Percentiles rank a stretch among this genome's conserved stretches.
phyloP scores from a whole-genome alignment of 1,140 invertebrate species.

The Pemphigus obesinymphae region DNA sequence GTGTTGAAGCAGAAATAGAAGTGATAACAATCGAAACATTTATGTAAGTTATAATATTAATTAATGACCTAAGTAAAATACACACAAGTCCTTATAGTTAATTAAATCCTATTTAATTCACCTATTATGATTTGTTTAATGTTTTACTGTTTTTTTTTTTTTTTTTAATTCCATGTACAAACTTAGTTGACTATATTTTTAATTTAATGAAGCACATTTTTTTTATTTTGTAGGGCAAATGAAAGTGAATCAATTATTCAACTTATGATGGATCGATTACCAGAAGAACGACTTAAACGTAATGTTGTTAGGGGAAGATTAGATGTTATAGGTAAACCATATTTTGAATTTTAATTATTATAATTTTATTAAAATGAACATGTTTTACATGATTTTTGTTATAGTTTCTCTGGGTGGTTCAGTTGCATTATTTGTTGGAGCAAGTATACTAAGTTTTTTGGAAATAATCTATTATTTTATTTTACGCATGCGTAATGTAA shows the following conservation, averaged over 20 bases:
- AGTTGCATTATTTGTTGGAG: slow-evolving; percentile 60
- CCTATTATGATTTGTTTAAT: too few species aligned
- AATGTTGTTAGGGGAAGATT: slow-evolving; percentile 59
- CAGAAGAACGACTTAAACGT: slow-evolving; percentile 58
- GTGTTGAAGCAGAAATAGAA: slow-evolving; percentile 56
- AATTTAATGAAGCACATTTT: too few species aligned
- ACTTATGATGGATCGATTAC: slow-evolving; percentile 56
- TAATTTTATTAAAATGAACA: neutral
- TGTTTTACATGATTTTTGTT: slow-evolving; percentile 33
- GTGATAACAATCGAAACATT: slow-evolving; percentile 37
- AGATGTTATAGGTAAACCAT: slow-evolving; percentile 58
- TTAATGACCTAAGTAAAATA: too few species aligned
- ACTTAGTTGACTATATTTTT: too few species aligned
- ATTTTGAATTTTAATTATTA: neutral
- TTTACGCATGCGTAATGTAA: slow-evolving; percentile 47
- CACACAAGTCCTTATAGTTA: too few species aligned
- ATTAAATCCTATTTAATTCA: too few species aligned
- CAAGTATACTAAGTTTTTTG: slow-evolving; percentile 60
- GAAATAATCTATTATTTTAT: slow-evolving; percentile 58
- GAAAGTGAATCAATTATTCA: slow-evolving; percentile 52
- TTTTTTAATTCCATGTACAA: neutral
- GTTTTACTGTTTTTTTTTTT: too few species aligned
- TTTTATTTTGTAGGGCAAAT: neutral
- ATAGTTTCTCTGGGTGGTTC: slow-evolving; percentile 62
- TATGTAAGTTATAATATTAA: slow-evolving; percentile 12